Evolutionary conservation across 1,140 invertebrate species (phyloP).

Genomic region (Gonioctena quinquepunctata): DNA sequence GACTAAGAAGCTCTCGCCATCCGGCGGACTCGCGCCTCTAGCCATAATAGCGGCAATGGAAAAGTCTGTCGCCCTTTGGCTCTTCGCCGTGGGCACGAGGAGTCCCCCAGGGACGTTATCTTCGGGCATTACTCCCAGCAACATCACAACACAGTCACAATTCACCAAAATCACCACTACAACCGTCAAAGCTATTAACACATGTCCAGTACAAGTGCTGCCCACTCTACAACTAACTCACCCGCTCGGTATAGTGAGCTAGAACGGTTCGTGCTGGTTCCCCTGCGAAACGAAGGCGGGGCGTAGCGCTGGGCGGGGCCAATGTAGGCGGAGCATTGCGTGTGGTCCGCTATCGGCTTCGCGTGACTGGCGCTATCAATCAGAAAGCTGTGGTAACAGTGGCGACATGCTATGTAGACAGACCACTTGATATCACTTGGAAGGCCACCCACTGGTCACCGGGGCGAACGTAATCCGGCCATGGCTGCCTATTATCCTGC

Average conservation of each 20-base stretch:
- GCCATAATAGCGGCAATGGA: slow-evolving; percentile 93
- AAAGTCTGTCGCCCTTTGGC: slow-evolving; percentile 80
- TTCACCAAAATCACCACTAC: slow-evolving; percentile 24
- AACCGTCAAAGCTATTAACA: slow-evolving; percentile 26
- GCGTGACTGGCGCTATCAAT: slow-evolving; percentile 54
- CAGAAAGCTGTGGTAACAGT: slow-evolving; percentile 53
- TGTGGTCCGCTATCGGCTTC: slow-evolving; percentile 53
- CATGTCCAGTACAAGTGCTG: slow-evolving; percentile 32
- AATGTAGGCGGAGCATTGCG: slow-evolving; percentile 31
- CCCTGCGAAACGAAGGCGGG: neutral
- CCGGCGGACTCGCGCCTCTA: slow-evolving; percentile 58
- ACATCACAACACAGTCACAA: slow-evolving; percentile 45
- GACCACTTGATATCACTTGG: slow-evolving; percentile 53
- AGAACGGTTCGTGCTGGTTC: neutral
- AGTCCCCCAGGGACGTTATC: slow-evolving; percentile 46
- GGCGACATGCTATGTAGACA: slow-evolving; percentile 56
- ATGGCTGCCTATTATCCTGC: slow-evolving; percentile 43
- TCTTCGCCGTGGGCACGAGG: slow-evolving; percentile 49
- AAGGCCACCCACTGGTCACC: slow-evolving; percentile 48
- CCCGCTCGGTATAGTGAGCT: slow-evolving; percentile 7
- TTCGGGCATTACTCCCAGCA: slow-evolving; percentile 52
- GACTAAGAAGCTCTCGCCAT: slow-evolving; percentile 8
- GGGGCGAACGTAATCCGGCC: slow-evolving; percentile 35
- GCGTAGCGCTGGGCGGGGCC: neutral
- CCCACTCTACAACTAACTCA: slow-evolving; percentile 41